Conservation (phyloP, 2,113 vertebrate genomes). For the Polyodon spathula region DNA sequence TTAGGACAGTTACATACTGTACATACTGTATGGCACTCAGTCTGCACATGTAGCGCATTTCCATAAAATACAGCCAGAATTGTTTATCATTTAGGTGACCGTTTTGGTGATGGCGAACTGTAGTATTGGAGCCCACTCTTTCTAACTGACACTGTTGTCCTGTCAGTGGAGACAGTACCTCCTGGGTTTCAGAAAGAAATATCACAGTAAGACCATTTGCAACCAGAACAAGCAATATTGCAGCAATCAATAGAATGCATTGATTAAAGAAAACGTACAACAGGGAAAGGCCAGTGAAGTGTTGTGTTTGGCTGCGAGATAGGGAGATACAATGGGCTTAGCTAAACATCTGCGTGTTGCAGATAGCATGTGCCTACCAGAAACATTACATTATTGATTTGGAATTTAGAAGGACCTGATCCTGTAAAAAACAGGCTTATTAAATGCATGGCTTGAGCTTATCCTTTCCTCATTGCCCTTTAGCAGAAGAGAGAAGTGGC, state of each 20-base stretch:
- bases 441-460: not conserved
- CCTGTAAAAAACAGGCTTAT: not conserved
- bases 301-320: not conserved
- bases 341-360: not conserved
- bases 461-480: slow-evolving; percentile 1
- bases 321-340: not conserved
- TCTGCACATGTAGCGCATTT: too few species aligned
- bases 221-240: not conserved
- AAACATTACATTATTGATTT: not conserved
- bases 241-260: not conserved
- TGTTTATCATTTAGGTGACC: too few species aligned
- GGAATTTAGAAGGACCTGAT: not conserved
- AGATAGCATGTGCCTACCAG: slow-evolving; percentile 1
- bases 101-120: too few species aligned
- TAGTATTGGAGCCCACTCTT: not conserved
- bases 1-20: too few species aligned
- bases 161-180: not conserved
- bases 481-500: not conserved
- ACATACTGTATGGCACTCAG: too few species aligned
- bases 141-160: not conserved
- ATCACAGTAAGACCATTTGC: not conserved
- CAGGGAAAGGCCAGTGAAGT: not conserved
- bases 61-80: too few species aligned
- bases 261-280: not conserved
- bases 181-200: not conserved